phyloP scores from a whole-genome alignment of 2,113 vertebrate genomes.

The Corythornis cristatus region DNA sequence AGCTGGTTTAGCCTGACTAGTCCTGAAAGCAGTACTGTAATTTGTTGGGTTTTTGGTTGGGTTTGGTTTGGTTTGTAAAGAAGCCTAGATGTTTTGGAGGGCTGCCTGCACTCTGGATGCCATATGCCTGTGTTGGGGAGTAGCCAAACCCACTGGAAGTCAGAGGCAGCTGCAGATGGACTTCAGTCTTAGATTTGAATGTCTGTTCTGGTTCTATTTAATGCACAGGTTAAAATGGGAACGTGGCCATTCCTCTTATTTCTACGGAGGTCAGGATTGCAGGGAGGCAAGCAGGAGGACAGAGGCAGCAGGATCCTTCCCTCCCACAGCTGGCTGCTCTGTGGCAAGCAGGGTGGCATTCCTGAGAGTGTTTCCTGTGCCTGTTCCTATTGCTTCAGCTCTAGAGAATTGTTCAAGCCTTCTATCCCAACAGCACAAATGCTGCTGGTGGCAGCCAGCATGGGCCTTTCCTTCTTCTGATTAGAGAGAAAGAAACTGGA shows the following conservation, averaged over 20 bases:
- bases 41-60: neutral
- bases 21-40: neutral
- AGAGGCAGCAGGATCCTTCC: too few species aligned
- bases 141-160: neutral
- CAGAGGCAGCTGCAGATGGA: neutral
- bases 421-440: neutral
- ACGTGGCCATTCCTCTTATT: neutral
- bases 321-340: neutral
- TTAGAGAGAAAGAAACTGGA: neutral
- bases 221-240: neutral
- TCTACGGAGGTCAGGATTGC: neutral
- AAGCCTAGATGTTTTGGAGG: neutral
- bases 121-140: neutral
- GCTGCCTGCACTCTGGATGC: neutral
- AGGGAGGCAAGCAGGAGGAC: neutral
- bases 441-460: neutral
- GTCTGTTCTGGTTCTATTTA: neutral
- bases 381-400: neutral
- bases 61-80: too few species aligned
- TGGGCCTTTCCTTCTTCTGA: neutral
- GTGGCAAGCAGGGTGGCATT: neutral
- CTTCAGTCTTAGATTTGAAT: neutral
- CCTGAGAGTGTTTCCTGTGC: neutral
- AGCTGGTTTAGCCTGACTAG: neutral
- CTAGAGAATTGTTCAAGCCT: neutral